Percentiles rank a stretch among this genome's conserved stretches.
phyloP scores from a whole-genome alignment of 2,113 vertebrate species.

The Ia io region DNA sequence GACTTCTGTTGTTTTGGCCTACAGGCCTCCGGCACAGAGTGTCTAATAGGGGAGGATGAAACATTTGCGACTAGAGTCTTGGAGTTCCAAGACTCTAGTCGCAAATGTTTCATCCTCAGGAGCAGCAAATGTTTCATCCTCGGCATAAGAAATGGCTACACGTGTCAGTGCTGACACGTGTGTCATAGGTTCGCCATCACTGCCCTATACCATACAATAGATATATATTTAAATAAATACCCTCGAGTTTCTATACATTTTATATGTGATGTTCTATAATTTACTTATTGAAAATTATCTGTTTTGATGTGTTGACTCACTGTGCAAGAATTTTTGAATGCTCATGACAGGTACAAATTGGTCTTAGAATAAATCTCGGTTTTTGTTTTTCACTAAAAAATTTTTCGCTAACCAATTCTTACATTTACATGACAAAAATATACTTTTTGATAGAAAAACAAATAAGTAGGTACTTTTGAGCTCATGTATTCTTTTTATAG shows the following conservation, averaged over 20 bases:
- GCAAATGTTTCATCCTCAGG: too few species aligned
- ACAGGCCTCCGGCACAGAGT: too few species aligned
- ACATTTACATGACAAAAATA: conserved; percentile 36
- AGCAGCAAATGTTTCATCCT: too few species aligned
- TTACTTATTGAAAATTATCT: neutral
- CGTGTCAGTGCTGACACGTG: too few species aligned
- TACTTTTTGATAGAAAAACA: conserved; percentile 39
- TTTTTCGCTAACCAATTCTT: conserved; percentile 23
- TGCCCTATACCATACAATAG: neutral
- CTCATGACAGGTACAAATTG: neutral
- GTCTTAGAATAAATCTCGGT: conserved; percentile 28
- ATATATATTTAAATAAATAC: neutral
- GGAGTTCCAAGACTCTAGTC: too few species aligned
- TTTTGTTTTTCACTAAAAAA: conserved; percentile 22
- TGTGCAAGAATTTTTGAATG: neutral
- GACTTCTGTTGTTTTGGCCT: too few species aligned
- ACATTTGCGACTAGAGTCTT: too few species aligned
- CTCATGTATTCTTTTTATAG: neutral
- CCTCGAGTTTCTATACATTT: neutral
- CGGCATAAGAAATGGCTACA: too few species aligned
- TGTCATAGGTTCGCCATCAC: too few species aligned
- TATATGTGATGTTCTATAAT: neutral
- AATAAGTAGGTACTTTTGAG: neutral
- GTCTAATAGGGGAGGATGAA: too few species aligned
- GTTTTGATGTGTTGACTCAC: neutral